Conservation (phyloP, 2,888 invertebrate species). For the Seira musarum region DNA sequence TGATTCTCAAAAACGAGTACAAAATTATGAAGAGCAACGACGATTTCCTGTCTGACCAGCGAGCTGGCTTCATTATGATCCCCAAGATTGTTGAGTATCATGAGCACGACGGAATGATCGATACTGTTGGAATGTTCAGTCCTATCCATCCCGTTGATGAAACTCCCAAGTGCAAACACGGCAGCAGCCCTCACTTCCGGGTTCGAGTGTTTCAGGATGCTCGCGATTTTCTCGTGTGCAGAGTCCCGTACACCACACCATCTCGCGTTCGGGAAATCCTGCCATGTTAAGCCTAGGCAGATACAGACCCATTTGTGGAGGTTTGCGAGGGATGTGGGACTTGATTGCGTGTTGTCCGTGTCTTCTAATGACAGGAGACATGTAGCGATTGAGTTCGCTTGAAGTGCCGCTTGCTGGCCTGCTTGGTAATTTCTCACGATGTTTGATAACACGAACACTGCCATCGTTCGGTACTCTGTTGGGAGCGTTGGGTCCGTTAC, state of each 20-base stretch:
- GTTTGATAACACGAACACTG: constrained; percentile 95
- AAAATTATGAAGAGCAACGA: constrained; percentile 89
- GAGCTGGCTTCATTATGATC: constrained; percentile 89
- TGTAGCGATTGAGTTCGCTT: constrained; percentile 91
- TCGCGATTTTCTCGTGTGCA: constrained; percentile 96
- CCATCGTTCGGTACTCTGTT: constrained; percentile 91
- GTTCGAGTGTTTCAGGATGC: constrained; percentile 83
- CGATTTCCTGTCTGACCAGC: constrained; percentile 89
- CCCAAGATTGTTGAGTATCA: constrained; percentile 81
- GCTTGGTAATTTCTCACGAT: constrained; percentile 91
- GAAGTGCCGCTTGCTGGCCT: constrained; percentile 92
- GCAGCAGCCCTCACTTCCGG: constrained; percentile 96
- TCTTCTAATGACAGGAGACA: constrained; percentile 81
- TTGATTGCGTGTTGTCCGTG: constrained; percentile 46
- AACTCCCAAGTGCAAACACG: constrained; percentile 95
- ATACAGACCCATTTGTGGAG: constrained; percentile 92
- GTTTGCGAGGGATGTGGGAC: not conserved
- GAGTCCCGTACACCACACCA: constrained; percentile 97
- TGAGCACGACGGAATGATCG: constrained; percentile 93
- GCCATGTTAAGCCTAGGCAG: constrained; percentile 92
- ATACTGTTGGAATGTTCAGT: constrained; percentile 95
- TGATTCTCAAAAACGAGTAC: constrained; percentile 90
- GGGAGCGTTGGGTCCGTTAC: constrained; percentile 89
- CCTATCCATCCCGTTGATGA: constrained; percentile 87
- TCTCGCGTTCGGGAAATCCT: constrained; percentile 86